Base-by-base conservation (phyloP, 1,140 invertebrate genomes). In the Scaptomyza pallida region DNA sequence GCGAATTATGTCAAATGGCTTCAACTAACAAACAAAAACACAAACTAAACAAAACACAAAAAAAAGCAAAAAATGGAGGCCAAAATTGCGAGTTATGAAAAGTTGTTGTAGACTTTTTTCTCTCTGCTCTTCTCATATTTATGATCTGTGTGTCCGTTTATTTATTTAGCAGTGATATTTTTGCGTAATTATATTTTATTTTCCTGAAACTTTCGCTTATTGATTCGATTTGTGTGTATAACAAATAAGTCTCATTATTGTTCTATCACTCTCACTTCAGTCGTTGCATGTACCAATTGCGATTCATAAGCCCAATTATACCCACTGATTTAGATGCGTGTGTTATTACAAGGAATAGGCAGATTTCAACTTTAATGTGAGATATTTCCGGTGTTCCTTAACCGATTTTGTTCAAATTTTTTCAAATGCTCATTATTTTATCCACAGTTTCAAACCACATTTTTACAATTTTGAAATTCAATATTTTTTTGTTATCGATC, bases 141-240 rank as follows among this genome's bases (percentile, higher is more conserved):
- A 9, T 26, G 48, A 19, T 21, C 15, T 50, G 26, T 16, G 23
- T 16, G 23, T 35, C n/a, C 43, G 30, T 40, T 26, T 26, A 6
- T 5, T 33, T 52, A 56, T 62, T 70, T 57, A 2, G 5, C 13
- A 47, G 10, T 61, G 50, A 75, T 76, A 76, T 81, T 75, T 60
- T 47, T 76, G 67, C 69, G 63, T 23, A 41, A 16, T 65, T 41
- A 30, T 35, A 62, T 64, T 74, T 80, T 82, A 72, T 82, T 79
- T 83, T 48, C 71, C 71, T 59, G 41, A 52, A 72, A 80, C 76
- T 76, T 80, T 73, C 63, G 57, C 64, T 73, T 81, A 82, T 81
- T 71, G 78, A 81, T 82, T 81, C 30, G 59, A n/a, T 54, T 26
- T 69, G 59, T 61, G 40, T 33, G 40, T 13, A 19, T 1, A 15